Base-by-base conservation (phyloP, 2,888 invertebrate species). In the Ellobium chinense region DNA sequence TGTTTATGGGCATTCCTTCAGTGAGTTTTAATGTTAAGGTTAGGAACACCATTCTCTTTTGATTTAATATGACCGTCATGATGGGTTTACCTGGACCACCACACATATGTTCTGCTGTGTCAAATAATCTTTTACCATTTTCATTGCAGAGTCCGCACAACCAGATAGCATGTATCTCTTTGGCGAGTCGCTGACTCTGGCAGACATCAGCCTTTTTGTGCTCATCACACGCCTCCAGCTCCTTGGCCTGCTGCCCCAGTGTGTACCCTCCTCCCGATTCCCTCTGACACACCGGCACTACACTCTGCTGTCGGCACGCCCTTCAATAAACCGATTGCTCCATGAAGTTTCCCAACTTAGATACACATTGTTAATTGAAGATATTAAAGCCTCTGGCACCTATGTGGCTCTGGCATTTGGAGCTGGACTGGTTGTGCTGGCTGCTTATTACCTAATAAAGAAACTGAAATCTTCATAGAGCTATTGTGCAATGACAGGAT, bases 151-250 rank as follows among this genome's bases (percentile, higher is more conserved):
- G 27, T 18, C 31, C 4, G 29, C 37, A 34, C 14, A 56, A 27
- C 74, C 63, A 7, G 82, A 76, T 31, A 82, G 80, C 18, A 62
- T 76, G 62, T 90, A 88, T 87, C 84, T 90, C 82, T 90, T 89
- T 85, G 89, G 90, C 3, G 83, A 87, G 5, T 85, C 85, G 84
- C 89, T 89, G 82, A 90, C 89, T 0, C 89, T 87, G 21, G 89
- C 90, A 7, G 90, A 90, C 79, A 89, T 90, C 54, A 86, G 87
- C 70, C 82, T 90, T 58, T 84, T 88, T 7, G 86, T 87, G 21
- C 80, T 90, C 7, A 84, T 90, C n/a, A 86, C 80, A 72, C 83
- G 90, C 60, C 81, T 90, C 27, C 77, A 85, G 2, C 82, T 89
- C 36, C 85, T 90, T 36, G 90, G 90, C n/a, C 80, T 90, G 62